Base-by-base conservation (phyloP, 1,140 invertebrate species). In the Cotesia glomerata region DNA sequence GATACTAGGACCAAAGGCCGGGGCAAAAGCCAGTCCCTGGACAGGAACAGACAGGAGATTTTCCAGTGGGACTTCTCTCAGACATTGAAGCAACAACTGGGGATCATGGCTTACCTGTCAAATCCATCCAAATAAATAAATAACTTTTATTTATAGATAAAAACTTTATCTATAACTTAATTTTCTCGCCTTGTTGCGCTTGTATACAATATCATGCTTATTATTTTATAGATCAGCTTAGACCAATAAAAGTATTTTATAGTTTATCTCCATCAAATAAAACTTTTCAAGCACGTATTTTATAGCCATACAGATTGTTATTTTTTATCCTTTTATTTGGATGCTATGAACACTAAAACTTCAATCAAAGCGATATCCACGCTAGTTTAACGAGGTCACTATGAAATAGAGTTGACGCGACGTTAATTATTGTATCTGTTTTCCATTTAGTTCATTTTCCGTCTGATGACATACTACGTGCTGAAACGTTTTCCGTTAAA, bases 1-100 rank as follows among this genome's bases (percentile, higher is more conserved):
- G 58, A 97, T 93, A 76, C 94, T 96, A 13, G 93, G 96, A 0
- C 95, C 96, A 79, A 97, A 97, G 18, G 94, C 93, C 56, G 95
- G 93, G 5, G 95, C 90, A 80, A 96, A 95, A 76, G 95, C 93
- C 0, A 95, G 91, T 13, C 92, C 91, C 69, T 91, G 89, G 71
- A 96, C 88, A 39, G 95, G 93, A 72, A 95, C 90, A 14, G 93
- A 92, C 75, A 95, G 83, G 59, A 94, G 84, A 69, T 88, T 89
- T 45, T 94, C 91, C 54, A 96, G 88, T 0, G 94, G 92, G 74
- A 92, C 89, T 63, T 95, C 91, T 65, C 95, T 90, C 54, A 98
- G 89, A 87, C 96, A 98, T 77, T 93, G 93, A 62, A 97, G 89
- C 65, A 97, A 88, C 61, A 72, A 72, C 73, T 85, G 85, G 32